Evolutionary conservation across 2,113 vertebrate species (phyloP).

Genomic region (Platichthys flesus): DNA sequence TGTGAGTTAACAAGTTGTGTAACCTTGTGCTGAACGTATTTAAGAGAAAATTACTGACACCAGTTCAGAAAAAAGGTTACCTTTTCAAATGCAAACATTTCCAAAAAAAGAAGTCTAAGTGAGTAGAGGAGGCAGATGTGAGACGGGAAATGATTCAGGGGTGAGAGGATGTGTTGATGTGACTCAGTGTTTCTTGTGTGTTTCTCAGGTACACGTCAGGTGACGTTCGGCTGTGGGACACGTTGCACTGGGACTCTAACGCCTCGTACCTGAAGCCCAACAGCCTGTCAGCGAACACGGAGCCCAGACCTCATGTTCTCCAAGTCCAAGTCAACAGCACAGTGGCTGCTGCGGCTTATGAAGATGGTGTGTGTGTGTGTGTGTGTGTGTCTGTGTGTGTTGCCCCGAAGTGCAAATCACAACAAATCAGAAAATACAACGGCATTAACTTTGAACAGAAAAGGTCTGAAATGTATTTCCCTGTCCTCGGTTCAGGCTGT

Average conservation of each 20-base stretch:
- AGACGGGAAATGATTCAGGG: constrained; percentile 54
- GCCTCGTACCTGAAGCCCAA: constrained; percentile 86
- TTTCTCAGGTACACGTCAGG: constrained; percentile 91
- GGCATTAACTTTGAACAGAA: no score
- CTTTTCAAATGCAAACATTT: background rate
- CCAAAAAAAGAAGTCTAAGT: constrained; percentile 32
- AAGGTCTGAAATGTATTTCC: background rate
- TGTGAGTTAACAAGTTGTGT: no score
- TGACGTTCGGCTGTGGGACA: constrained; percentile 95
- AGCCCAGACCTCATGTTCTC: constrained; percentile 84
- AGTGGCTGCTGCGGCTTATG: constrained; percentile 90
- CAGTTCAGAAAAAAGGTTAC: no score
- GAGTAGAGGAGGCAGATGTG: constrained; percentile 35
- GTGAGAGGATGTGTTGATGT: constrained; percentile 17
- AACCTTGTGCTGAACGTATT: no score
- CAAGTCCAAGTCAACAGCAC: constrained; percentile 90
- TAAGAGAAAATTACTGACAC: no score
- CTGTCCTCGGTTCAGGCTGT: constrained; percentile 76
- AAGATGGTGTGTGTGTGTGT: constrained; percentile 87
- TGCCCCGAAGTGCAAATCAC: no score
- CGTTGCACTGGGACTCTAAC: constrained; percentile 89
- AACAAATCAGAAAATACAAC: no score
- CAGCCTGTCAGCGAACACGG: constrained; percentile 74
- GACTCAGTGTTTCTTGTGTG: background rate
- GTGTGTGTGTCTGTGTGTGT: background rate